phyloP scores from a whole-genome alignment of 2,888 invertebrate species.

The Euzophera pinguis region DNA sequence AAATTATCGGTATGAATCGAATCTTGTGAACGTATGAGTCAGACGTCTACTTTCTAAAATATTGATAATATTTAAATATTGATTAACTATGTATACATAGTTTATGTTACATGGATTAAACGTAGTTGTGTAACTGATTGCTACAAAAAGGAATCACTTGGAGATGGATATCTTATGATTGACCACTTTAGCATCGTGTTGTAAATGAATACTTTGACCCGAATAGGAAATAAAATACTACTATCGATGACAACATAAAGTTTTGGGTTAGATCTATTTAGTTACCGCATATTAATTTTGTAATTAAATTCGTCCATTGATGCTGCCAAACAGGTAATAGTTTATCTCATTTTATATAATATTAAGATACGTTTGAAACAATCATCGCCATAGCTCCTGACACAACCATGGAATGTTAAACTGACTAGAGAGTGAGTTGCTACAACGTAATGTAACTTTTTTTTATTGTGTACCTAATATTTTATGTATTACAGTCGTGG shows the following conservation, averaged over 20 bases:
- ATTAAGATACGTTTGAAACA: conserved; percentile 1
- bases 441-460: no score
- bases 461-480: no score
- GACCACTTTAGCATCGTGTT: no score
- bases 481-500: no score
- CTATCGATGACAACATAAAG: background rate
- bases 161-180: no score
- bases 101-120: background rate
- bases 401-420: background rate
- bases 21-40: background rate
- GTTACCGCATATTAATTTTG: background rate
- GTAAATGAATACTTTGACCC: no score
- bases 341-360: conserved; percentile 5
- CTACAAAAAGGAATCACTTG: background rate
- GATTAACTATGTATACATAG: background rate
- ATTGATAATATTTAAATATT: background rate
- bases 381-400: background rate
- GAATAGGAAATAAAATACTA: no score
- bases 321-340: conserved; percentile 28
- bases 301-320: conserved; percentile 31
- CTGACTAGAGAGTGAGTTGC: background rate
- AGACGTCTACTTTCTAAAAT: background rate
- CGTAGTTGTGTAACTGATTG: background rate
- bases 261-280: background rate
- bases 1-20: background rate